Percentiles rank a stretch among this genome's conserved stretches.
Conservation (phyloP, 2,888 invertebrate species). For the Cheiracanthium punctorium region DNA sequence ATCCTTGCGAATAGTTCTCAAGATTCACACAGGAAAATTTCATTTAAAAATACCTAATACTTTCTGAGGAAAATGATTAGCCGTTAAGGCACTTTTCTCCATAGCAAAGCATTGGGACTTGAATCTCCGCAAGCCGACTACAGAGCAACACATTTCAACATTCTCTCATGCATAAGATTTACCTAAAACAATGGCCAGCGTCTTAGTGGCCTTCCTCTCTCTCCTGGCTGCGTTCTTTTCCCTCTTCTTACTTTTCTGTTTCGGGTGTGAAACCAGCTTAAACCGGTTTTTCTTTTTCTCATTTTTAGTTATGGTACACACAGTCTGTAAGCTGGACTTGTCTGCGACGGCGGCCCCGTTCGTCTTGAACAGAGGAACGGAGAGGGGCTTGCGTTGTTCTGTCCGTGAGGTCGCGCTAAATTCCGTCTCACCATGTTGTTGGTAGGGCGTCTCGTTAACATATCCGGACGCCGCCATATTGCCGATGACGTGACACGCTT, state of each 20-base stretch:
- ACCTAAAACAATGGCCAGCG: slow-evolving; percentile 98
- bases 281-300: slow-evolving; percentile 72
- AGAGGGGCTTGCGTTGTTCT: not conserved
- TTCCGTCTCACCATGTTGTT: not conserved
- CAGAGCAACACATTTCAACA: too few species aligned
- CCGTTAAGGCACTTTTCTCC: too few species aligned
- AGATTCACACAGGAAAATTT: too few species aligned
- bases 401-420: not conserved
- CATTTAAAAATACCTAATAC: too few species aligned
- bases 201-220: slow-evolving; percentile 98
- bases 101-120: too few species aligned
- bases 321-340: not conserved
- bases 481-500: slow-evolving; percentile 69
- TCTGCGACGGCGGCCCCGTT: slow-evolving; percentile 42
- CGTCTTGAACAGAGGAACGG: slow-evolving; percentile 30
- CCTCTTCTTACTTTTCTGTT: slow-evolving; percentile 95
- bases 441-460: not conserved
- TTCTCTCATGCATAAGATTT: too few species aligned
- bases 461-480: slow-evolving; percentile 34
- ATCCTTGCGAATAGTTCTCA: too few species aligned
- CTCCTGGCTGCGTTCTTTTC: slow-evolving; percentile 95
- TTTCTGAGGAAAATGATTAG: too few species aligned
- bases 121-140: too few species aligned
- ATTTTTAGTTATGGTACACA: not conserved
- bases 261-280: slow-evolving; percentile 81